Base-by-base conservation (phyloP, 2,113 vertebrate species). In the Zosterops borbonicus region DNA sequence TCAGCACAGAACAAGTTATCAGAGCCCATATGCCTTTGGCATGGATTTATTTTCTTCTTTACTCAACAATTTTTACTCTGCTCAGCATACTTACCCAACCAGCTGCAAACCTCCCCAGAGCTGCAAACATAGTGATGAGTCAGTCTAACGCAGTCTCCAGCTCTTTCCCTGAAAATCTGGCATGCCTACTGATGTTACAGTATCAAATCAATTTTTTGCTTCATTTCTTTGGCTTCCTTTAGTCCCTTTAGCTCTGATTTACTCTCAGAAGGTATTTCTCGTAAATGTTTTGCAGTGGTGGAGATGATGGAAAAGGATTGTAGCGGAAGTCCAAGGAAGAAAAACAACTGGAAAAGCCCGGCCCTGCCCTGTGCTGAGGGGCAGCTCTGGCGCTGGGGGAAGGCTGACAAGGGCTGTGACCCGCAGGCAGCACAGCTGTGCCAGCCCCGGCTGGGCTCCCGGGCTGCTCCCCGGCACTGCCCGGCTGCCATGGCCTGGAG, bases 61-160 rank as follows among this genome's bases (percentile, higher is more conserved):
- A 68, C 67, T 92, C 83, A 83, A 86, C 29, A 59, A 4, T 87
- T 95, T 92, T 80, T 55, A 68, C 59, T 84, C 62, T 55, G 53
- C 70, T 88, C 77, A 64, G 18, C 0, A 0, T 49, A 49, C 83
- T 93, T 90, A 65, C 76, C 42, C 90, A 89, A 79, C 58, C 90
- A 95, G 83, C 90, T 96, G 86, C 95, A 95, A 92, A 87, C n/a
- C 73, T 89, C 73, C 83, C 44, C 53, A 31, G 80, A 89, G 79
- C 6, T 13, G 2, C 88, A 94, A 90, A 83, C 55, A 56, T 9
- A 62, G 55, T 78, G 83, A 92, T 95, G 90, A 97, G 85, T 95
- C 94, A 97, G 88, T 81, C 47, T 74, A 88, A 81, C 0, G 0
- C 50, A 74, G 63, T 84, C 73, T 95, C 59, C 81, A 77, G 78